Percentiles rank a stretch among this genome's conserved stretches.
These are phyloP conservation scores for Hycleus cichorii DNA, from an alignment of 1,140 invertebrate species.

Conservation along the genomic window DNA sequence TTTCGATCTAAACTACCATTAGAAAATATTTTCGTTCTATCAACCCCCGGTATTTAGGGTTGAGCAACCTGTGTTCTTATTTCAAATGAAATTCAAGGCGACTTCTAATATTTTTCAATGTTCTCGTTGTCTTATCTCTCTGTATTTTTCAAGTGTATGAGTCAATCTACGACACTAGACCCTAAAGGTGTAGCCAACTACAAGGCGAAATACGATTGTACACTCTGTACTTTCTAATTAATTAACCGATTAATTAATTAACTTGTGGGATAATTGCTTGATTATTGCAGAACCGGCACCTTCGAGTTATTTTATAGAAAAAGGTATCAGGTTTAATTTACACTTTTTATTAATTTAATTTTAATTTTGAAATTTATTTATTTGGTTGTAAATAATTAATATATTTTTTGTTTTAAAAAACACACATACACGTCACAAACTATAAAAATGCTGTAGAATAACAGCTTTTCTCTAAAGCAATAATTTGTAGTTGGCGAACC, in stretches of 20 bases:
- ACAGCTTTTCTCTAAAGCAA: conserved; percentile 11
- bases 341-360: not conserved
- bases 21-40: too few species aligned
- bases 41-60: too few species aligned
- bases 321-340: conserved; percentile 29
- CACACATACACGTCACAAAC: not conserved
- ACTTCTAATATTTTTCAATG: too few species aligned
- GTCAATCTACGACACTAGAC: too few species aligned
- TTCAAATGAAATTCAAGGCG: too few species aligned
- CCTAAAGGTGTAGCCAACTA: too few species aligned
- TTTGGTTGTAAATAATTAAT: not conserved
- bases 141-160: too few species aligned
- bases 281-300: conserved; percentile 27
- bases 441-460: conserved; percentile 10
- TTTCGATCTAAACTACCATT: too few species aligned
- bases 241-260: not conserved
- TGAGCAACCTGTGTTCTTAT: too few species aligned
- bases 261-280: not conserved
- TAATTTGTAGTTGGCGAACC: conserved; percentile 46
- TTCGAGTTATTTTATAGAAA: conserved; percentile 35
- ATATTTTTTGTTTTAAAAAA: conserved; percentile 2
- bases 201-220: not conserved
- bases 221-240: not conserved
- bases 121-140: too few species aligned
- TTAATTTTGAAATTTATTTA: not conserved